phyloP scores from a whole-genome alignment of 2,888 invertebrate species.

The Drosophila limbata region DNA sequence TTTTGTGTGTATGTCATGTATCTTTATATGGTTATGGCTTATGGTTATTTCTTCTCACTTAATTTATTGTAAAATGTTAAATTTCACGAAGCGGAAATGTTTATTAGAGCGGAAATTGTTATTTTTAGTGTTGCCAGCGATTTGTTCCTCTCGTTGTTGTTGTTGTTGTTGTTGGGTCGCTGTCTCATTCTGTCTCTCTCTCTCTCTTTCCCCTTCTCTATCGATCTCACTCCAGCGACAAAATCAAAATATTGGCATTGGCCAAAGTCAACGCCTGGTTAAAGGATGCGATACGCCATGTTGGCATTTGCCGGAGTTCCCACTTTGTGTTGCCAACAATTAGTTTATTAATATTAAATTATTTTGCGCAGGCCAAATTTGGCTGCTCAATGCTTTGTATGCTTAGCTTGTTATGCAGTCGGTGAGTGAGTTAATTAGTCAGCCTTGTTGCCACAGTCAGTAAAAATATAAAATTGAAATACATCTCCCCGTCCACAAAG shows the following conservation, averaged over 20 bases:
- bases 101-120: constrained; percentile 82
- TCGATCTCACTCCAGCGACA: constrained; percentile 4
- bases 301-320: constrained; percentile 6
- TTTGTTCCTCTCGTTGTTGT: constrained; percentile 37
- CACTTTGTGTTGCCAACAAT: constrained; percentile 60
- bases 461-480: constrained; percentile 56
- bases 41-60: constrained; percentile 79
- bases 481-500: not conserved
- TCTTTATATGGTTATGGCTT: constrained; percentile 61
- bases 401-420: constrained; percentile 49
- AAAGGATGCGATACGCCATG: constrained; percentile 13
- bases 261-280: constrained; percentile 29
- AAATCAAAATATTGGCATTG: constrained; percentile 26
- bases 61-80: constrained; percentile 82
- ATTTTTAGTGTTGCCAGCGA: constrained; percentile 74
- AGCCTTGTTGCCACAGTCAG: constrained; percentile 44
- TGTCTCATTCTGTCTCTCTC: constrained; percentile 2
- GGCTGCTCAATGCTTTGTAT: constrained; percentile 48
- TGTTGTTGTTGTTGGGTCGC: constrained; percentile 11
- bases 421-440: constrained; percentile 59
- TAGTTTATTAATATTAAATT: constrained; percentile 75
- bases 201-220: not conserved
- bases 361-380: constrained; percentile 24
- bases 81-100: constrained; percentile 81
- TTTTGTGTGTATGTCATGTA: constrained; percentile 25